Evolutionary conservation across 2,113 vertebrate species (phyloP).

Genomic region (Nannobrachium achirus): DNA sequence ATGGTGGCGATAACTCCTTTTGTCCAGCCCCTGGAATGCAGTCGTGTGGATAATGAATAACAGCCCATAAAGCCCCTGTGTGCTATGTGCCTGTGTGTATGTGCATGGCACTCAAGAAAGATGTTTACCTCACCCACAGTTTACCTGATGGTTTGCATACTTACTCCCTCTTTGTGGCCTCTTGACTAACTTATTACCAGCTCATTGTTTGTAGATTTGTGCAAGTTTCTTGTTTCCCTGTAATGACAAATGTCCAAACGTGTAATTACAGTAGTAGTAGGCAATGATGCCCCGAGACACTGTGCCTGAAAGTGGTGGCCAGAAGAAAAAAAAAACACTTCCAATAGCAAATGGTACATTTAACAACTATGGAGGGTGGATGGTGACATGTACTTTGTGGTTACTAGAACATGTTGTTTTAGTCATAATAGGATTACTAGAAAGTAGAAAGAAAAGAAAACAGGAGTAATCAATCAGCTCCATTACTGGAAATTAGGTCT

Average conservation of each 20-base stretch:
- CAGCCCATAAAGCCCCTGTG: constrained; percentile 62
- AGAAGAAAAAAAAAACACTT: too few relatives aligned
- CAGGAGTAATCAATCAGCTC: constrained; percentile 62
- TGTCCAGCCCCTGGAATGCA: constrained; percentile 74
- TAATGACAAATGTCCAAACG: not conserved
- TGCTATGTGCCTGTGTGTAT: constrained; percentile 45
- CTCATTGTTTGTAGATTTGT: constrained; percentile 15
- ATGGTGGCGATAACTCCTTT: constrained; percentile 77
- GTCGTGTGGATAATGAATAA: constrained; percentile 80
- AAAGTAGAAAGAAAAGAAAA: constrained; percentile 36
- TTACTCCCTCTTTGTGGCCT: constrained; percentile 24
- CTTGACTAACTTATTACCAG: constrained; percentile 32
- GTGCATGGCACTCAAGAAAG: constrained; percentile 58
- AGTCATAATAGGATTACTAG: constrained; percentile 65
- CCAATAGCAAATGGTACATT: too few relatives aligned
- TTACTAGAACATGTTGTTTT: constrained; percentile 53
- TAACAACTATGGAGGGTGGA: not conserved
- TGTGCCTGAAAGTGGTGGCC: not conserved
- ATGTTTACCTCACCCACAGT: constrained; percentile 64
- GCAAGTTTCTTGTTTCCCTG: not conserved
- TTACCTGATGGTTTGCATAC: constrained; percentile 58
- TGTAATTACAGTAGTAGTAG: not conserved
- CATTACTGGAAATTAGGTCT: constrained; percentile 66
- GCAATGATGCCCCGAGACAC: not conserved
- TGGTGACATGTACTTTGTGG: constrained; percentile 25